Conservation (phyloP, 2,113 vertebrate species). For the Phycodurus eques region DNA sequence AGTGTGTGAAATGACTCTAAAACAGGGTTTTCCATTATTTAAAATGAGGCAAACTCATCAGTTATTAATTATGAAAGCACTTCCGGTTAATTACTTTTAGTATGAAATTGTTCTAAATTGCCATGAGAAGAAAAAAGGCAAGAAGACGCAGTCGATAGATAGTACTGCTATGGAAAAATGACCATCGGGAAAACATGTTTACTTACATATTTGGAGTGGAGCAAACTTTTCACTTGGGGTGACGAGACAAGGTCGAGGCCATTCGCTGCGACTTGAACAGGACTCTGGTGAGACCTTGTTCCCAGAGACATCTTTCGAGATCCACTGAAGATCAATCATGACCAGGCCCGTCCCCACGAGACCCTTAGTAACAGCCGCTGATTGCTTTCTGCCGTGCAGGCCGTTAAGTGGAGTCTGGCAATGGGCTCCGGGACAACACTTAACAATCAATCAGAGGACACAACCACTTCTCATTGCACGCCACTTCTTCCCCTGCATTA, state of each 20-base stretch:
- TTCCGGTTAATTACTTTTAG: background rate
- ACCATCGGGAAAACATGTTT: background rate
- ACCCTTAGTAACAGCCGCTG: slow-evolving; percentile 76
- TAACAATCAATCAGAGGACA: slow-evolving; percentile 79
- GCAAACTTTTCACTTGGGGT: slow-evolving; percentile 39
- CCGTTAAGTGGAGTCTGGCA: slow-evolving; percentile 74
- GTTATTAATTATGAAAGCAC: no score
- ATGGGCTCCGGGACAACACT: slow-evolving; percentile 79
- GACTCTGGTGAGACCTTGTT: slow-evolving; percentile 50
- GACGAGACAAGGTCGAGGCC: slow-evolving; percentile 42
- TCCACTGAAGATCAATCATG: slow-evolving; percentile 73
- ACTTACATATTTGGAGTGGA: slow-evolving; percentile 12
- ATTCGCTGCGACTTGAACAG: slow-evolving; percentile 47
- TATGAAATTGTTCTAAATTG: background rate
- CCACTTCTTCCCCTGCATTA: slow-evolving; percentile 67
- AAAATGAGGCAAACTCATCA: no score
- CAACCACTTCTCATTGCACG: slow-evolving; percentile 68
- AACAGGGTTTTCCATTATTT: no score
- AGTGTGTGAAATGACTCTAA: no score
- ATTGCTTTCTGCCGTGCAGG: slow-evolving; percentile 76
- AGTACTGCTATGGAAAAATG: background rate
- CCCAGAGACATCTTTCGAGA: slow-evolving; percentile 69
- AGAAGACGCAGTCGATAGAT: background rate
- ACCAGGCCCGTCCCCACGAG: slow-evolving; percentile 68
- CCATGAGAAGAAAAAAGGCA: no score